Conservation (phyloP, 2,888 invertebrate genomes). For the Drosophila picticornis region DNA sequence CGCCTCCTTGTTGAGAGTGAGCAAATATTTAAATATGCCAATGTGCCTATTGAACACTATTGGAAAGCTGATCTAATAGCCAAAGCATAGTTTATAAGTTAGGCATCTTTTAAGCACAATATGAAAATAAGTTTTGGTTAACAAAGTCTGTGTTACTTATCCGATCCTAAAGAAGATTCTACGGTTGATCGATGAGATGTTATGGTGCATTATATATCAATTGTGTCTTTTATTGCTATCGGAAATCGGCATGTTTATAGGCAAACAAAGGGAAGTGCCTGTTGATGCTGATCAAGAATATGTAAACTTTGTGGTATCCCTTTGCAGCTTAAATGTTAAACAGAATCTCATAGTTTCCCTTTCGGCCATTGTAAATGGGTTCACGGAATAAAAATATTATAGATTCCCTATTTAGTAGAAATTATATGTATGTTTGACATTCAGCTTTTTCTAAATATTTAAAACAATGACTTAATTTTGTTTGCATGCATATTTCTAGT, state of each 20-base stretch:
- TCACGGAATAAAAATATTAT: background rate
- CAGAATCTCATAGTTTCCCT: background rate
- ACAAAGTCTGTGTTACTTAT: background rate
- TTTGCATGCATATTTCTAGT: background rate
- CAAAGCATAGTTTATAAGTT: constrained; percentile 1
- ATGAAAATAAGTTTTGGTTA: background rate
- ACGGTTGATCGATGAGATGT: background rate
- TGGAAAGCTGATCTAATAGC: constrained; percentile 16
- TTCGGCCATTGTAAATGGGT: background rate
- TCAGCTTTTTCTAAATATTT: background rate
- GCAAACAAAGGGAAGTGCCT: background rate
- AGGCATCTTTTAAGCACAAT: background rate
- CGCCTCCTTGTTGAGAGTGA: constrained; percentile 34
- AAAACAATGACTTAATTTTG: background rate
- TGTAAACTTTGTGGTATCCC: background rate
- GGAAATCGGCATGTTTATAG: background rate
- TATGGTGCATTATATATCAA: background rate
- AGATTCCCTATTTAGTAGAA: background rate
- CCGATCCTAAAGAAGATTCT: background rate
- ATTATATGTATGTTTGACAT: background rate
- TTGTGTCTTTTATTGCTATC: background rate
- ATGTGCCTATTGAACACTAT: constrained; percentile 5
- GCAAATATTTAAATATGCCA: constrained; percentile 34
- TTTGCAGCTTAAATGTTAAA: background rate
- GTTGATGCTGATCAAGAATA: background rate